A percentile compares a stretch with the other conserved stretches of the same genome.
phyloP scores from a whole-genome alignment of 2,888 invertebrate genomes.

The Dryobota labecula region DNA sequence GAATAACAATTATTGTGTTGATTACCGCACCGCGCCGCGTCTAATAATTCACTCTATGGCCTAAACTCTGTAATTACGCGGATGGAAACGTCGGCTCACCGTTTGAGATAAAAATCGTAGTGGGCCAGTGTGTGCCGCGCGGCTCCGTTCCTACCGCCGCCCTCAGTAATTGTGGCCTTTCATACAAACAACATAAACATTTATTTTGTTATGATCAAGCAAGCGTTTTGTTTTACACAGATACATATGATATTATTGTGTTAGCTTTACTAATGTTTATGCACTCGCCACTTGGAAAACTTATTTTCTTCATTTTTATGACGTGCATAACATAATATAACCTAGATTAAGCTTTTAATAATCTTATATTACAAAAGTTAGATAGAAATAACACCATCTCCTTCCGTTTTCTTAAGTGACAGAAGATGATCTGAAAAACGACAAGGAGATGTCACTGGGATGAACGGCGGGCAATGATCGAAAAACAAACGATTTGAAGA shows the following conservation, averaged over 20 bases:
- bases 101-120: slow-evolving; percentile 89
- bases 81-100: slow-evolving; percentile 88
- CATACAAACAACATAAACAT: slow-evolving; percentile 85
- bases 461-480: not conserved
- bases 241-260: slow-evolving; percentile 59
- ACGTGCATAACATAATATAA: not conserved
- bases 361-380: not conserved
- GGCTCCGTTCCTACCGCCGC: slow-evolving; percentile 70
- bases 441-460: not conserved
- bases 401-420: not conserved
- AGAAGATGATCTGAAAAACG: not conserved
- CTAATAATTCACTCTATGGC: slow-evolving; percentile 89
- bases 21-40: slow-evolving; percentile 85
- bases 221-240: slow-evolving; percentile 67
- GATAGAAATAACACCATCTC: not conserved
- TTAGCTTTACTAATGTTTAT: slow-evolving; percentile 49
- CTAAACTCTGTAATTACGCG: slow-evolving; percentile 89
- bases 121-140: slow-evolving; percentile 61
- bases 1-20: slow-evolving; percentile 88
- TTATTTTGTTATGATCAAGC: slow-evolving; percentile 79
- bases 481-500: not conserved
- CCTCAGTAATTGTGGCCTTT: slow-evolving; percentile 80
- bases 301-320: slow-evolving; percentile 8
- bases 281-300: slow-evolving; percentile 12
- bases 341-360: not conserved